Evolutionary conservation across 2,797 vertebrate species (phyloP), one percentile per base, ranked within the genome.

Genomic region (Coendou prehensilis): DNA sequence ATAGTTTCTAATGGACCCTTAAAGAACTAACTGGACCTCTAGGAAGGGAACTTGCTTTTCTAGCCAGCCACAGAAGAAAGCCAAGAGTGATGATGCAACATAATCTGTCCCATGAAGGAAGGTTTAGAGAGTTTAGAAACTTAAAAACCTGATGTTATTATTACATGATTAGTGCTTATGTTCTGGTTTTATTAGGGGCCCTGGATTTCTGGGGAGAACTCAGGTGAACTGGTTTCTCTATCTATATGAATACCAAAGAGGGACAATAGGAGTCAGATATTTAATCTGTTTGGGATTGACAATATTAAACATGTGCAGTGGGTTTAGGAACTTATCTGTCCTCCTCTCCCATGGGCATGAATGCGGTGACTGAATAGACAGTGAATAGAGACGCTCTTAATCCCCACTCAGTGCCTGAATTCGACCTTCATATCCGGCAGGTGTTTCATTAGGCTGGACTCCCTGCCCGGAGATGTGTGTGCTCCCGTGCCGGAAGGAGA

Each of bases 401-500:
- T 84, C 61, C n/a, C 59, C 64, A 3, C 22, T 94, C 63, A 67
- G 89, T 54, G 56, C 45, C 80, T 67, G 57, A 87, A 78, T 63
- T 78, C n/a, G n/a, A n/a, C 81, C 56, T 69, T 86, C 67, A 52
- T 0, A 64, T 93, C 83, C n/a, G 18, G 75, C 84, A 95, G 87
- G 81, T 96, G 83, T 79, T 96, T 88, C 47, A 54, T 87, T 63
- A 86, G 64, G 69, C 89, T 75, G 86, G 71, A 90, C 47, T 79
- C 83, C 50, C 50, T 83, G 75, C 56, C 79, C 83, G 88, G 37
- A 76, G 80, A 71, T 20, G 17, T 57, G 6, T 63, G 28, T 4
- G 1, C 89, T 76, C 11, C 64, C 52, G 64, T 87, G 91, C 71
- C 96, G 87, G 9, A 54, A 80, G 76, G 71, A 83, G 89, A 93